Conservation (phyloP, 2,113 vertebrate species). For the Chloropsis hardwickii region DNA sequence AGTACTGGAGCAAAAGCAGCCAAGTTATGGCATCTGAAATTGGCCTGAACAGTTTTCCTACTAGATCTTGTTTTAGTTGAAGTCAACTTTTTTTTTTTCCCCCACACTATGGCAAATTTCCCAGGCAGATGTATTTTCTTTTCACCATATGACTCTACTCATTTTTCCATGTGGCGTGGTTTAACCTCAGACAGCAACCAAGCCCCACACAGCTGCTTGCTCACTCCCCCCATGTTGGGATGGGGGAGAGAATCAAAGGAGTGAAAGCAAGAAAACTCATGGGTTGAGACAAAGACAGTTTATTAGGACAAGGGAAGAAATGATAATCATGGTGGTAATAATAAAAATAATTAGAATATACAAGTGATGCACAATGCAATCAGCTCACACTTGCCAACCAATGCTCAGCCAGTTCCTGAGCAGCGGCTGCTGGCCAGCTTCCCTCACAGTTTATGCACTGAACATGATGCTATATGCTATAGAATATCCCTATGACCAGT, state of each 20-base stretch:
- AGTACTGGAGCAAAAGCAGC: neutral
- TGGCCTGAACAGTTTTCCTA: neutral
- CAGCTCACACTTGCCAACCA: neutral
- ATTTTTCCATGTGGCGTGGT: neutral
- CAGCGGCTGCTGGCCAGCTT: neutral
- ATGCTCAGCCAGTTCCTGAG: neutral
- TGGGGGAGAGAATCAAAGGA: neutral
- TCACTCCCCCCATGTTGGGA: neutral
- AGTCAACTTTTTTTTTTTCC: neutral
- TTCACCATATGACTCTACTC: neutral
- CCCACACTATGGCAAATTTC: neutral
- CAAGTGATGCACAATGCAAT: neutral
- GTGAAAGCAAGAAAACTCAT: neutral
- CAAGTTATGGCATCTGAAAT: slow-evolving; percentile 32
- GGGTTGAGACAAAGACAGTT: neutral
- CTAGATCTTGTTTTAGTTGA: slow-evolving; percentile 3
- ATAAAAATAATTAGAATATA: neutral
- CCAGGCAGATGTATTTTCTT: slow-evolving; percentile 41
- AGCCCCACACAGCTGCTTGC: neutral
- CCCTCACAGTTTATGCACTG: neutral
- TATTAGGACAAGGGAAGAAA: neutral
- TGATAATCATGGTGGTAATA: neutral
- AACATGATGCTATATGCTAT: neutral
- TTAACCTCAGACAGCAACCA: neutral
- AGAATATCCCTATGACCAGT: neutral